phyloP scores from a whole-genome alignment of 2,888 invertebrate species.

The Poecilobothrus nobilitatus region DNA sequence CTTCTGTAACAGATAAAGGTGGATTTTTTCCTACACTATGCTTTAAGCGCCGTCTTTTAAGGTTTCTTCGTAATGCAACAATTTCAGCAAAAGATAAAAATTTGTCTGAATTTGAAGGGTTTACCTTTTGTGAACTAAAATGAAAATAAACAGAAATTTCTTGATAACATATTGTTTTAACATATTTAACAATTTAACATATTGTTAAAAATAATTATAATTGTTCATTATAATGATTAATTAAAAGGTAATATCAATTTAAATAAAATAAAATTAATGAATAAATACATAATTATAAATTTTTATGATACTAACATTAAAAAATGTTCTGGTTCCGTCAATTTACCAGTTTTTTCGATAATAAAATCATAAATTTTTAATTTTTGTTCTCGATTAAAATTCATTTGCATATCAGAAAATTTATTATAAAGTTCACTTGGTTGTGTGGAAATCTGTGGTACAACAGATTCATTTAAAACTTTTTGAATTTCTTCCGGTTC shows the following conservation, averaged over 20 bases:
- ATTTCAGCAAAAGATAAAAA: conserved; percentile 34
- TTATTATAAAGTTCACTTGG: conserved; percentile 24
- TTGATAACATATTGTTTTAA: conserved; percentile 1
- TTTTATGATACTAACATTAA: conserved; percentile 26
- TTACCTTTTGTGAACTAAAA: conserved; percentile 21
- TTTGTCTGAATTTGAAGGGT: neutral
- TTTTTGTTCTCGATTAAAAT: conserved; percentile 30
- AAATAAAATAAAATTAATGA: conserved; percentile 7
- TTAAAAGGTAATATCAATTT: too few relatives aligned
- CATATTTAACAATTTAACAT: neutral
- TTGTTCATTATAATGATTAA: too few relatives aligned
- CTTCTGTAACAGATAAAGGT: conserved; percentile 35
- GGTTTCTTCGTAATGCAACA: conserved; percentile 33
- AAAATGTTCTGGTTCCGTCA: conserved; percentile 26
- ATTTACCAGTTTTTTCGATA: conserved; percentile 27
- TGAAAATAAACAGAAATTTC: too few relatives aligned
- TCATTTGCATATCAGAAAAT: conserved; percentile 32
- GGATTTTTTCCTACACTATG: conserved; percentile 33
- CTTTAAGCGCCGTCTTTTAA: conserved; percentile 30
- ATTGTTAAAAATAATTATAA: too few relatives aligned
- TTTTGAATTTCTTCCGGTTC: too few relatives aligned
- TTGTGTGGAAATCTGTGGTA: too few relatives aligned
- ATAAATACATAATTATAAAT: neutral
- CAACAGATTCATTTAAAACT: too few relatives aligned
- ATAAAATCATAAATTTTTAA: conserved; percentile 34